Evolutionary conservation across 2,888 invertebrate genomes (phyloP), one percentile per base, ranked within the genome.

Genomic region (Carterocephalus palaemon): DNA sequence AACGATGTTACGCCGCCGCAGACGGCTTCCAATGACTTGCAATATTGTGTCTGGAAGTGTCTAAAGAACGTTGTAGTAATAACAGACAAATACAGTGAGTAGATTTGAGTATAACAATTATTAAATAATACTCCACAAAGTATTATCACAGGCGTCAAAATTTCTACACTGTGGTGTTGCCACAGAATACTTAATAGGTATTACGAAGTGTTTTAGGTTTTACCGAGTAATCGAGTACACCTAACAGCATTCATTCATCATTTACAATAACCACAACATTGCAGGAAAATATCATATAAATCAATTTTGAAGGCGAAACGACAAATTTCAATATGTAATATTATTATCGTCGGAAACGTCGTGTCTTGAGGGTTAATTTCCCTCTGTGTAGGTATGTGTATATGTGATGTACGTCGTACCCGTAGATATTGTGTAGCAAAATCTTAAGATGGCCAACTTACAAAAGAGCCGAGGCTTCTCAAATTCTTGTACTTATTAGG

Each of bases 291-390:
- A 34, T 42, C 41, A 26, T 24, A 15, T 9, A 15, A n/a, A 24
- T 28, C 20, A 26, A 42, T 53, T 48, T 53, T 59, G 33, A 59
- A 64, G 60, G 56, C 62, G 60, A 57, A 62, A 66, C 67, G 76
- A 82, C 81, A 82, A 82, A 80, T 81, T 81, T 82, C 78, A 77
- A 79, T 81, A 75, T n/a, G n/a, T n/a, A n/a, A n/a, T n/a, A n/a
- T n/a, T n/a, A n/a, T n/a, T 73, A 72, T 70, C 70, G 66, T 64
- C 61, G 10, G 59, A 62, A 60, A 61, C 54, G 57, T 38, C 36
- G 41, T 41, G 46, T 56, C 55, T 54, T 56, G 56, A 62, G 71
- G 73, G 71, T 57, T 60, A 58, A 39, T 61, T 66, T 51, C 70
- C 70, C 68, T 65, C 59, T 58, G n/a, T n/a, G n/a, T n/a, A n/a